Base-by-base conservation (phyloP, 2,888 invertebrate species). In the Pammene aurita region DNA sequence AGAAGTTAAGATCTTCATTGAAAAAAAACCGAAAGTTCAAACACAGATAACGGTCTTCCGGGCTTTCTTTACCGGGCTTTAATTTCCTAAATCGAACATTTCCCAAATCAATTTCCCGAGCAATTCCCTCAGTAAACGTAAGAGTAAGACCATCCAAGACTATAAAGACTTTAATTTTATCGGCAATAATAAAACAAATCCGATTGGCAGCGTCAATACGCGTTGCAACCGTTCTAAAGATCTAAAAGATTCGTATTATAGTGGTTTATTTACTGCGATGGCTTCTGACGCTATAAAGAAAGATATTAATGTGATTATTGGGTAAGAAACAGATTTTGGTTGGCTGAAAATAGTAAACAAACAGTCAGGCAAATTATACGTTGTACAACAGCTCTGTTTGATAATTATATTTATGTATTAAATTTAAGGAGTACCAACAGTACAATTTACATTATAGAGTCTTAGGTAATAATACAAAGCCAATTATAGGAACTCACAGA, bases 101-200 rank as follows among this genome's bases (percentile, higher is more conserved):
- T 34, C 38, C 13, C 16, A 38, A 50, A 61, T 50, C 35, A 41
- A 50, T 61, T 50, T 50, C 5, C 13, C 7, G 13, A 35, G 9
- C 41, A 42, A 44, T 41, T 38, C 41, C 16, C 38, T 14, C 14
- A 41, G 41, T 48, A 26, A 38, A 18, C 50, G 38, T 56, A 38
- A 16, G n/a, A 48, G 35, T 56, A 35, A 38, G 11, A 18, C 38
- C 48, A 41, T 10, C 7, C 48, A 26, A 52, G 7, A 46, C 34
- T 16, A 42, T 67, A 67, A 62, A 62, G 55, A 16, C 34, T 46
- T 55, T 42, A 50, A 67, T 67, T 67, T 67, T 62, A 67, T 62
- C 26, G 67, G 16, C 48, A 50, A 67, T 67, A 62, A 62, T 67
- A 67, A 67, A 67, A 56, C 62, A 67, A 67, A 67, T 62, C 67